Conservation (phyloP, 2,888 invertebrate genomes). For the Ptychoptera contaminata region DNA sequence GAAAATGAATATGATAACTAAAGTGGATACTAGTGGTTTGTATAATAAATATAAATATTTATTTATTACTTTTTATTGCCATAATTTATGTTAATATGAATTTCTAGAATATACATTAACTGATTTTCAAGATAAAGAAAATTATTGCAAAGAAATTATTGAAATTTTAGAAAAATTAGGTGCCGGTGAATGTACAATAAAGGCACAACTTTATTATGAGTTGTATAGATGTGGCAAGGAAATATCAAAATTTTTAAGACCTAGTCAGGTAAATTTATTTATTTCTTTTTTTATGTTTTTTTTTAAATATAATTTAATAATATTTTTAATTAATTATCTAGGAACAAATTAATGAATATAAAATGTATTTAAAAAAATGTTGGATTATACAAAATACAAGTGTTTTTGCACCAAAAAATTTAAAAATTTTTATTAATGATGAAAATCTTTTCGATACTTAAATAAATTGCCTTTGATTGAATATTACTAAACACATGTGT, state of each 20-base stretch:
- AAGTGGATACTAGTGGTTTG: constrained; percentile 20
- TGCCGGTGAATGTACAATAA: constrained; percentile 28
- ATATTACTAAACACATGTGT: too few relatives aligned
- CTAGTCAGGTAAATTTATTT: background rate
- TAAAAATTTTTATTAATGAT: too few relatives aligned
- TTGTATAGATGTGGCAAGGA: constrained; percentile 13
- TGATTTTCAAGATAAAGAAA: constrained; percentile 21
- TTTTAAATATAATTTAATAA: too few relatives aligned
- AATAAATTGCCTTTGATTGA: too few relatives aligned
- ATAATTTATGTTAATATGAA: background rate
- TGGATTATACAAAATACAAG: too few relatives aligned
- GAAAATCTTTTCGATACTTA: too few relatives aligned
- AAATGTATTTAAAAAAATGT: too few relatives aligned
- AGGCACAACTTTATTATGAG: constrained; percentile 19
- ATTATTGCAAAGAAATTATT: constrained; percentile 28
- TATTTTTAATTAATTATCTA: background rate
- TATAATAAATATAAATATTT: background rate
- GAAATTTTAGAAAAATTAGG: constrained; percentile 24
- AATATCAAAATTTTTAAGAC: background rate
- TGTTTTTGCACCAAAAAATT: too few relatives aligned
- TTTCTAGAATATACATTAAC: constrained; percentile 21
- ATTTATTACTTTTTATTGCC: background rate
- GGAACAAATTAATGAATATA: too few relatives aligned
- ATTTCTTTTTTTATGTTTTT: too few relatives aligned
- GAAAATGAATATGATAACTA: constrained; percentile 29